Percentiles rank a stretch among this genome's conserved stretches.
Conservation (phyloP, 1,140 invertebrate genomes). For the Achatina immaculata region DNA sequence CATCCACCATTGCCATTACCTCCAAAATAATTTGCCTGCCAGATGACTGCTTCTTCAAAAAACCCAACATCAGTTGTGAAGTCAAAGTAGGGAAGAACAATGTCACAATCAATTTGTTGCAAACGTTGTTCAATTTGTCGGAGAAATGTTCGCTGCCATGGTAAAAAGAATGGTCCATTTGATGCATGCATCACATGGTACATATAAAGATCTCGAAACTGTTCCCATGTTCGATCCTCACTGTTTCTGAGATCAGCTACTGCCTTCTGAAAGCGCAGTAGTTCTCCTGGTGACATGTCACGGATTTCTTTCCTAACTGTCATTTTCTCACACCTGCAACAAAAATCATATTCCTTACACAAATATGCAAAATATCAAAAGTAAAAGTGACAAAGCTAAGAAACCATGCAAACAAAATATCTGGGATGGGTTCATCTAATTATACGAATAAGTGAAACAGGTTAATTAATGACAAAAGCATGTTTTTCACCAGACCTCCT, state of each 20-base stretch:
- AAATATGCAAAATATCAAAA: conserved; percentile 2
- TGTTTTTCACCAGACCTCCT: no score
- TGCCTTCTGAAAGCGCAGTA: conserved; percentile 60
- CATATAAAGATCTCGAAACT: conserved; percentile 64
- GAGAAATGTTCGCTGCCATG: conserved; percentile 65
- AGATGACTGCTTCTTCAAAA: conserved; percentile 61
- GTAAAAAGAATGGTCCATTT: conserved; percentile 61
- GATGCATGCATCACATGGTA: conserved; percentile 63
- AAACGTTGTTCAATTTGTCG: conserved; percentile 60
- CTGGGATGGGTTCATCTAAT: not conserved
- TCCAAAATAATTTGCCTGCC: conserved; percentile 67
- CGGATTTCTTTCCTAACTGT: conserved; percentile 62
- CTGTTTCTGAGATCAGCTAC: conserved; percentile 53
- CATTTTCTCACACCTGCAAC: conserved; percentile 52
- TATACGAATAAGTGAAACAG: not conserved
- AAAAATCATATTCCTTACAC: not conserved
- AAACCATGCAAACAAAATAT: not conserved
- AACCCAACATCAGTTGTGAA: conserved; percentile 67
- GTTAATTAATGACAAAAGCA: no score
- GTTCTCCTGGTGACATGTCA: conserved; percentile 60
- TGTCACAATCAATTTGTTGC: conserved; percentile 63
- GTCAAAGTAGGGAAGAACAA: conserved; percentile 67
- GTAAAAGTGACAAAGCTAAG: not conserved
- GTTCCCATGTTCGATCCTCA: conserved; percentile 59
- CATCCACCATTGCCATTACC: conserved; percentile 57